These are phyloP conservation scores for Sebastes flavidus DNA, from an alignment of 2,797 vertebrate species.

Conservation along the genomic window DNA sequence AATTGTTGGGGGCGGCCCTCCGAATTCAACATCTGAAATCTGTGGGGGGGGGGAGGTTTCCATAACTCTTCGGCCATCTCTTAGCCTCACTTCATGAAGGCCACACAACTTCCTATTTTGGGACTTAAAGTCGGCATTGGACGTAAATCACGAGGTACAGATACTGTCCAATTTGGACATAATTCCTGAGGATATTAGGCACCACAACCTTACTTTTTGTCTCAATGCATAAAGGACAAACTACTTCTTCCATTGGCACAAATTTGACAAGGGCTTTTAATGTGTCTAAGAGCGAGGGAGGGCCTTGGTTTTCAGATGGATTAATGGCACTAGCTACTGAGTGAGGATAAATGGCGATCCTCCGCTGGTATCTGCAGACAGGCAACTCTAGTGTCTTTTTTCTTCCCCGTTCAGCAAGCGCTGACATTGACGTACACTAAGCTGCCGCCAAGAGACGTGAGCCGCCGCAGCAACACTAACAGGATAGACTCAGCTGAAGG, in stretches of 20 bases:
- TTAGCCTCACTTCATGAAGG: neutral
- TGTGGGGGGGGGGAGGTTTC: no score
- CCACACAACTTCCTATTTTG: neutral
- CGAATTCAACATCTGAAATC: no score
- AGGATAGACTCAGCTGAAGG: slow-evolving; percentile 32
- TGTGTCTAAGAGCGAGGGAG: neutral
- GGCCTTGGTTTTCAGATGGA: slow-evolving; percentile 48
- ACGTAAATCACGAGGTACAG: neutral
- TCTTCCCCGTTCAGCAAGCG: slow-evolving; percentile 28
- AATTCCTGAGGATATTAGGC: neutral
- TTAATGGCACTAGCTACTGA: slow-evolving; percentile 45
- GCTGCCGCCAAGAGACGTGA: slow-evolving; percentile 34
- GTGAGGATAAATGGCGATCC: slow-evolving; percentile 36
- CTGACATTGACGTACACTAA: slow-evolving; percentile 44
- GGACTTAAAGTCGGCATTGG: neutral
- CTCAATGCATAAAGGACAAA: neutral
- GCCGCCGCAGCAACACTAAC: slow-evolving; percentile 3
- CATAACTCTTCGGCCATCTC: no score
- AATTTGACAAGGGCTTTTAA: neutral
- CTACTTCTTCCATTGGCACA: neutral
- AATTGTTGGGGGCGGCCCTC: no score
- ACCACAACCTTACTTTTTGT: neutral
- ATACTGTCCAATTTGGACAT: neutral
- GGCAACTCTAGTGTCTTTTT: slow-evolving; percentile 26
- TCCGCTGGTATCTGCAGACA: slow-evolving; percentile 18